A percentile compares a stretch with the other conserved stretches of the same genome.
Evolutionary conservation across 2,888 invertebrate genomes (phyloP).

Genomic region (Eupelmus urozonus): DNA sequence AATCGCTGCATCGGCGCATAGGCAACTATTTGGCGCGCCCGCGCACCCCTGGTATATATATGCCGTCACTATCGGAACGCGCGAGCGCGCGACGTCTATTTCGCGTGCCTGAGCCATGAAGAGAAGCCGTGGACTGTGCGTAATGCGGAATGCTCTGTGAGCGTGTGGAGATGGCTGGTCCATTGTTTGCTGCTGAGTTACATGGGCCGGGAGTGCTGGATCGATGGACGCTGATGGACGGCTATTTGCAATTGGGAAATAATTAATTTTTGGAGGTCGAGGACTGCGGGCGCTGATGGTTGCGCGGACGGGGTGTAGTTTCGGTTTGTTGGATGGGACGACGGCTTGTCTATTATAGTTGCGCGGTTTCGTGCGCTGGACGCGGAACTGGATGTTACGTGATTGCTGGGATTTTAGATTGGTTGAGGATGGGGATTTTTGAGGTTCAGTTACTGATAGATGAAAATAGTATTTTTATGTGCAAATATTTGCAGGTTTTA

Average conservation of each 20-base stretch:
- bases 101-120: slow-evolving; percentile 31
- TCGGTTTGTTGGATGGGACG: neutral
- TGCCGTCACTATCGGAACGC: neutral
- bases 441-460: too few species aligned
- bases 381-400: too few species aligned
- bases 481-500: too few species aligned
- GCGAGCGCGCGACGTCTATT: slow-evolving; percentile 35
- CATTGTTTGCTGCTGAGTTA: slow-evolving; percentile 48
- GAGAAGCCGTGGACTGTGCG: slow-evolving; percentile 4
- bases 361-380: neutral
- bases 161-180: neutral
- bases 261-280: slow-evolving; percentile 51
- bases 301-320: slow-evolving; percentile 19
- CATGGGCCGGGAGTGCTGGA: slow-evolving; percentile 32
- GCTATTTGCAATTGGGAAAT: slow-evolving; percentile 57
- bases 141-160: slow-evolving; percentile 31
- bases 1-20: too few species aligned
- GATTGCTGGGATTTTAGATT: too few species aligned
- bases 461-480: too few species aligned
- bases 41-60: neutral
- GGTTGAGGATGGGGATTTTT: too few species aligned
- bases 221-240: slow-evolving; percentile 59
- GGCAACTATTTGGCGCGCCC: slow-evolving; percentile 27
- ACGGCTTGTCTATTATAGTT: slow-evolving; percentile 32
- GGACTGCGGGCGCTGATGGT: slow-evolving; percentile 10